These are phyloP conservation scores for Todus mexicanus DNA, from an alignment of 2,797 vertebrate species.

Conservation along the genomic window DNA sequence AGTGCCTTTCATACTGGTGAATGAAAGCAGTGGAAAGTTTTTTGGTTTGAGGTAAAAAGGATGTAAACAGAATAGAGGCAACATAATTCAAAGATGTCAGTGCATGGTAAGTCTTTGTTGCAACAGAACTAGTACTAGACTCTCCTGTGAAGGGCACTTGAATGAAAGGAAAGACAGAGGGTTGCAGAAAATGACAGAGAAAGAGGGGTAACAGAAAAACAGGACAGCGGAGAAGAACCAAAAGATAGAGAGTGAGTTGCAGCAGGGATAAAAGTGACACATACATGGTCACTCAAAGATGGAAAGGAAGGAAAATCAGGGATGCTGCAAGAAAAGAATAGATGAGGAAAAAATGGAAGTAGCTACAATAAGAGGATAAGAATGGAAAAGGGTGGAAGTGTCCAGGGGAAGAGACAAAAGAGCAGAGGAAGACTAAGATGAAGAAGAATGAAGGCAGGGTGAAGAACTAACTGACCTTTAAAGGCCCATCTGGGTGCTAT, in stretches of 20 bases:
- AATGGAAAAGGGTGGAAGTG: not conserved
- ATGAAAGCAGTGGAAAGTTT: not conserved
- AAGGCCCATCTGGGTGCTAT: not conserved
- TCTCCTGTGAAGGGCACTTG: not conserved
- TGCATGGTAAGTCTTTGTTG: not conserved
- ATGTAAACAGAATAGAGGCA: not conserved
- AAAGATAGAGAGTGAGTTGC: not conserved
- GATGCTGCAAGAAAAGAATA: not conserved
- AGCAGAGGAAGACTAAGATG: not conserved
- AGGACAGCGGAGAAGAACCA: not conserved
- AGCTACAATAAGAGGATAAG: not conserved
- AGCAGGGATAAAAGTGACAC: not conserved
- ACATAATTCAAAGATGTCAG: slow-evolving; percentile 3
- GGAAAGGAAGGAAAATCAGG: not conserved
- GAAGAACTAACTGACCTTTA: not conserved
- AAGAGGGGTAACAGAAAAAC: not conserved
- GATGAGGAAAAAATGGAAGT: not conserved
- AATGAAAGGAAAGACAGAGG: not conserved
- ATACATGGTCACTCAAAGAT: not conserved
- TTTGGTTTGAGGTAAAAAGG: not conserved
- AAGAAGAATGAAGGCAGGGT: not conserved
- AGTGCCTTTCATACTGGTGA: not conserved
- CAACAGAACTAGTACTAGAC: not conserved
- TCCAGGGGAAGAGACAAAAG: not conserved
- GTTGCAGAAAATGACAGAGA: not conserved